phyloP scores from a whole-genome alignment of 2,888 invertebrate genomes.

The Balanococcus diminutus region DNA sequence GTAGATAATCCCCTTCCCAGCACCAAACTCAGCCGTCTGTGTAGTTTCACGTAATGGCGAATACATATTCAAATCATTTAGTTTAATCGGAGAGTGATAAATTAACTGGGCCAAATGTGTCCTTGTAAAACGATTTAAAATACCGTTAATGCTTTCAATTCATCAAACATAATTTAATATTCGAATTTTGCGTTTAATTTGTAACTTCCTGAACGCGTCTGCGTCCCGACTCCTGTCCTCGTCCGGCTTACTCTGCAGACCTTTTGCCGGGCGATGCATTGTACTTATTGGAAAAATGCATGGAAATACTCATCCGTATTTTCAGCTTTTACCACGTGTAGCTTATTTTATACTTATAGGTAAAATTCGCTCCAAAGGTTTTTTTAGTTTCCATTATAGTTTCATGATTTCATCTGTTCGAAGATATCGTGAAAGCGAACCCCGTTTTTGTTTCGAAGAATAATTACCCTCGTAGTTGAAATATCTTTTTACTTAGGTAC shows the following conservation, averaged over 20 bases:
- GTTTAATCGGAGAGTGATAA: constrained; percentile 32
- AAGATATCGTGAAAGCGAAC: not conserved
- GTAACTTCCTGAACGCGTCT: constrained; percentile 9
- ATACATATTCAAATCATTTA: constrained; percentile 31
- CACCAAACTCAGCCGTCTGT: not conserved
- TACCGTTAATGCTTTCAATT: constrained; percentile 9
- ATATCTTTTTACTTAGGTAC: not conserved
- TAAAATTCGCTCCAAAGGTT: not conserved
- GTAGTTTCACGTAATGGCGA: not conserved
- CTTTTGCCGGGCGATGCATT: not conserved
- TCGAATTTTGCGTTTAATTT: constrained; percentile 30
- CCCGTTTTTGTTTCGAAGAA: not conserved
- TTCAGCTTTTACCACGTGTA: not conserved
- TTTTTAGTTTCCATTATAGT: not conserved
- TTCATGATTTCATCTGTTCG: not conserved
- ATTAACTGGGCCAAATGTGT: not conserved
- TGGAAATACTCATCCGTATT: not conserved
- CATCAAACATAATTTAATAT: constrained; percentile 30
- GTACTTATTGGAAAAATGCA: not conserved
- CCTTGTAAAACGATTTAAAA: constrained; percentile 34
- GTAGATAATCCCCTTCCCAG: not conserved
- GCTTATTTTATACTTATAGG: no score
- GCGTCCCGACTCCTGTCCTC: not conserved
- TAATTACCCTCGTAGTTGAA: not conserved
- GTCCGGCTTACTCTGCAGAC: not conserved